Base-by-base conservation (phyloP, 1,140 invertebrate species). In the Aphaenogaster floridana region DNA sequence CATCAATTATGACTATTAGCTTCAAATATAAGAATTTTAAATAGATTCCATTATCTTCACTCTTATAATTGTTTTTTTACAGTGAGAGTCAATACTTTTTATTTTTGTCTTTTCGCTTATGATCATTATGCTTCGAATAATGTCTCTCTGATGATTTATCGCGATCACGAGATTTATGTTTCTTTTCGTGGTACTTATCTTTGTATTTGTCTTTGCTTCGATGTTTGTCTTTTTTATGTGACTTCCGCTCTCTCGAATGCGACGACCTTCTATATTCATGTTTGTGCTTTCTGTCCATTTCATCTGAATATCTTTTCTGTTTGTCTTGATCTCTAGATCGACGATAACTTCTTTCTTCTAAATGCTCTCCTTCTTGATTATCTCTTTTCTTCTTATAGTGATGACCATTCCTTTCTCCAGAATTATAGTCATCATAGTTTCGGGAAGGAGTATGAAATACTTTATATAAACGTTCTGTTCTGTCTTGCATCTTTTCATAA, bases 231-330 rank as follows among this genome's bases (percentile, higher is more conserved):
- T 87, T 86, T 69, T 76, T 83, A 68, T 81, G 50, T 13, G 48
- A 59, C 39, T 88, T 79, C 2, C 28, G 85, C 76, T 92, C 91
- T 13, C 5, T 92, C 3, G 87, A 91, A 79, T 39, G 80, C 42
- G 86, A 91, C 17, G 64, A 80, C 1, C 78, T 64, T 42, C n/a
- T 68, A 50, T 42, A 34, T 76, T 89, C 86, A 17, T 28, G 36
- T 42, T 64, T 87, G 5, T 54, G 36, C 8, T 61, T 13, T 66
- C 63, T 89, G 3, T 57, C 15, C 5, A 21, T 68, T 86, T 88
- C 59, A 64, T 69, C 34, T 15, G 45, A 84, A 78, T 39, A 42
- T 57, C 54, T 90, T 21, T 89, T 63, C 17, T 50, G 86, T 66
- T 42, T 54, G 0, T 88, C 50, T 21, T 15, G 77, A 17, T 88